A percentile compares a stretch with the other conserved stretches of the same genome.
Conservation (phyloP, 2,797 vertebrate species). For the Delichon dasypus region DNA sequence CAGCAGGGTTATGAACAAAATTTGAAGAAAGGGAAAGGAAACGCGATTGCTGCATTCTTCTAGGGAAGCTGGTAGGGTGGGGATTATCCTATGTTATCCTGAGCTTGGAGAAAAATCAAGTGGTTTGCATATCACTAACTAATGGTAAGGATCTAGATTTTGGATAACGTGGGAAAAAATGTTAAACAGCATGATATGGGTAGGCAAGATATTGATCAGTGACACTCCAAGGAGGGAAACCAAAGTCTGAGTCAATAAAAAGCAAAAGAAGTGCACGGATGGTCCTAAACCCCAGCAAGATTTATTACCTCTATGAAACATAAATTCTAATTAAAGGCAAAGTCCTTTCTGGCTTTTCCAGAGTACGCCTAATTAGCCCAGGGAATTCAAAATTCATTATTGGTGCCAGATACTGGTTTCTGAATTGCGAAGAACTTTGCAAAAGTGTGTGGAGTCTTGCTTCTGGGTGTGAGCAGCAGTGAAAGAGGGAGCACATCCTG, state of each 20-base stretch:
- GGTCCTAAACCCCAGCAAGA: neutral
- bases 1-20: neutral
- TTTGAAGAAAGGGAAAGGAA: neutral
- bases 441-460: neutral
- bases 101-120: neutral
- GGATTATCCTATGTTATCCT: neutral
- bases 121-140: neutral
- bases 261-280: neutral
- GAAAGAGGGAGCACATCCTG: neutral
- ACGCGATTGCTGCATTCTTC: neutral
- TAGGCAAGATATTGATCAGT: neutral
- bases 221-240: neutral
- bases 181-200: neutral
- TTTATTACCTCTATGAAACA: neutral
- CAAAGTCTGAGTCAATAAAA: neutral
- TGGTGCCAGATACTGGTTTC: neutral
- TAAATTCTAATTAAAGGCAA: neutral
- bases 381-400: neutral
- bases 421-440: neutral
- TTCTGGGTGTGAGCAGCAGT: neutral
- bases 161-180: neutral
- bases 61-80: neutral
- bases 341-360: neutral
- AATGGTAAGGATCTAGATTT: neutral
- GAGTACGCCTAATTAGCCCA: neutral